Evolutionary conservation across 2,797 vertebrate genomes (phyloP).

Genomic region (Crocidura indochinensis): DNA sequence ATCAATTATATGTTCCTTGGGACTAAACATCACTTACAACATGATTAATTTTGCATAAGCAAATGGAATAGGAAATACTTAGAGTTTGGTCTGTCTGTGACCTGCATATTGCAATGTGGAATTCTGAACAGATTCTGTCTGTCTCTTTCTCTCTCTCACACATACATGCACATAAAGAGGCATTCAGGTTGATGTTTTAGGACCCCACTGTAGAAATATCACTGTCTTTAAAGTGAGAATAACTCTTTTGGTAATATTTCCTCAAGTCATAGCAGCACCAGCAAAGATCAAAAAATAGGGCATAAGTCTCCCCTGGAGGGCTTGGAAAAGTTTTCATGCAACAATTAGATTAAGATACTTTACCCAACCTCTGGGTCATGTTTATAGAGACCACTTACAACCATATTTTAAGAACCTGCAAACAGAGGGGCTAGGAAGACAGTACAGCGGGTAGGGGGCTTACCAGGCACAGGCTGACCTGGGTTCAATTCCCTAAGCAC

Average conservation of each 20-base stretch:
- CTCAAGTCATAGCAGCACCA: not conserved
- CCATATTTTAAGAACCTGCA: not conserved
- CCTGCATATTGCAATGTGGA: not conserved
- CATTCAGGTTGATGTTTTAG: not conserved
- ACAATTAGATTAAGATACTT: slow-evolving; percentile 22
- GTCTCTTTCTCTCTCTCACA: slow-evolving; percentile 49
- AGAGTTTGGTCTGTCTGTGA: slow-evolving; percentile 37
- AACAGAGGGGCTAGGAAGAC: not conserved
- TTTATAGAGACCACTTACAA: not conserved
- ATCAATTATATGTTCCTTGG: not conserved
- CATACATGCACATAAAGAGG: slow-evolving; percentile 1
- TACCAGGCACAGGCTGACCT: too few species aligned
- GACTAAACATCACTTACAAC: slow-evolving; percentile 16
- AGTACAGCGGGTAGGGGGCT: too few species aligned
- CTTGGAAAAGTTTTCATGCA: slow-evolving; percentile 42
- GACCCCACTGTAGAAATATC: slow-evolving; percentile 4
- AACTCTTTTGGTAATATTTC: slow-evolving; percentile 29
- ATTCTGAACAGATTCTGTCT: slow-evolving; percentile 37
- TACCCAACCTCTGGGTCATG: not conserved
- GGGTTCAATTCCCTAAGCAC: too few species aligned
- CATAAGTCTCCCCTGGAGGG: not conserved
- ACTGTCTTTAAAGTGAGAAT: not conserved
- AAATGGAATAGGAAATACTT: slow-evolving; percentile 41
- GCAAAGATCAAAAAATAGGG: not conserved
- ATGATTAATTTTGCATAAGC: slow-evolving; percentile 30